Base-by-base conservation (phyloP, 64 coral and sea anemone species). In the Actinia equina region DNA sequence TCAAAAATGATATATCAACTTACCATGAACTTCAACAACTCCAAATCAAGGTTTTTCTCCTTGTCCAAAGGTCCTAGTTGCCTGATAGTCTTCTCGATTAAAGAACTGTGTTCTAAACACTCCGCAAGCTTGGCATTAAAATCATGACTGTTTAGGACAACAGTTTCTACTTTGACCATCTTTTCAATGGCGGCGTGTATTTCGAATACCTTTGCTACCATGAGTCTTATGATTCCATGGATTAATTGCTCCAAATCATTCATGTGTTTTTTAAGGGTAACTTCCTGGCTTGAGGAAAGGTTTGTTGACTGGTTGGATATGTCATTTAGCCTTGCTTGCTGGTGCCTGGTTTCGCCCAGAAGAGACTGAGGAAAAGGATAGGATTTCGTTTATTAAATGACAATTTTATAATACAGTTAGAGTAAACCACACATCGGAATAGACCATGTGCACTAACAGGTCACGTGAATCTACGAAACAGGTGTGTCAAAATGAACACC, bases 11-110 rank as follows among this genome's bases (percentile, higher is more conserved):
- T 37, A 37, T 37, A 49, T 57, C 55, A 1, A 88, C 85, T 65
- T 87, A 96, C 94, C 88, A 92, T 85, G 12, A 90, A 89, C 30
- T 96, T 90, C 2, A 96, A 57, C 0, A 96, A 55, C 81, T 96
- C 94, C 30, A 93, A 64, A 52, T 89, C 83, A 52, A 83, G 84
- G 11, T 93, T 85, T 7, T 87, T 87, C 56, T 96, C 88, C 17
- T 27, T 59, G 19, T 93, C 82, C n/a, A 96, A 86, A 26, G 91
- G 94, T 16, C 91, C 91, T 1, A 96, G 61, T 43, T 87, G 85
- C 82, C 92, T 86, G 2, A 96, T 89, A n/a, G 86, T 82, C 7
- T 83, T 44, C 83, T 96, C 94, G 5, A 93, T 74, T 8, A 85
- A 79, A 42, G 67, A 82, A 20, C 89, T 64, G 44, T 93, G 83